phyloP scores from a whole-genome alignment of 2,888 invertebrate genomes.

The Tethea ocularis region DNA sequence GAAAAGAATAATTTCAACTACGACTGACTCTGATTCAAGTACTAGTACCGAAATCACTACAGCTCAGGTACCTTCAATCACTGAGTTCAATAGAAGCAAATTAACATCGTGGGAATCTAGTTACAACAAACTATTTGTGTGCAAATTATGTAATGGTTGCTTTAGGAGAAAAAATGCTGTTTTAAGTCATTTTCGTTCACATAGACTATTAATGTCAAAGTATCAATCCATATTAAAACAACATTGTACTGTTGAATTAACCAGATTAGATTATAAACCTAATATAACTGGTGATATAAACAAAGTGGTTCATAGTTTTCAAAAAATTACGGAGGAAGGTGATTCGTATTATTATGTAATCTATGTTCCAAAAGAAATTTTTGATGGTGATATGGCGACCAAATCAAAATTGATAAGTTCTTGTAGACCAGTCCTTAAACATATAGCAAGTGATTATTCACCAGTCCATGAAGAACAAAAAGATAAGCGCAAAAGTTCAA shows the following conservation, averaged over 20 bases:
- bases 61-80: background rate
- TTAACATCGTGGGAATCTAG: slow-evolving; percentile 15
- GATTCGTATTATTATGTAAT: slow-evolving; percentile 45
- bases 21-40: slow-evolving; percentile 12
- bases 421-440: background rate
- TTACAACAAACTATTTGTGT: slow-evolving; percentile 24
- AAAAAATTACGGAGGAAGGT: slow-evolving; percentile 49
- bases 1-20: slow-evolving; percentile 14
- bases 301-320: slow-evolving; percentile 47
- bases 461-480: background rate
- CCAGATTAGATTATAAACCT: slow-evolving; percentile 51
- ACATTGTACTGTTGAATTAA: slow-evolving; percentile 49
- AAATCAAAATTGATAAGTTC: background rate
- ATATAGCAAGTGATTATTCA: background rate
- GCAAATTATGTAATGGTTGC: slow-evolving; percentile 25
- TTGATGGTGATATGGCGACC: background rate
- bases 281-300: slow-evolving; percentile 53
- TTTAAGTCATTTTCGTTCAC: slow-evolving; percentile 33
- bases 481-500: background rate
- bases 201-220: slow-evolving; percentile 34
- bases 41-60: background rate
- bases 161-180: slow-evolving; percentile 28
- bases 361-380: slow-evolving; percentile 38
- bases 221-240: slow-evolving; percentile 42
- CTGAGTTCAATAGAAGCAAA: background rate